Evolutionary conservation across 2,113 vertebrate genomes (phyloP).

Genomic region (Heliornis fulica): DNA sequence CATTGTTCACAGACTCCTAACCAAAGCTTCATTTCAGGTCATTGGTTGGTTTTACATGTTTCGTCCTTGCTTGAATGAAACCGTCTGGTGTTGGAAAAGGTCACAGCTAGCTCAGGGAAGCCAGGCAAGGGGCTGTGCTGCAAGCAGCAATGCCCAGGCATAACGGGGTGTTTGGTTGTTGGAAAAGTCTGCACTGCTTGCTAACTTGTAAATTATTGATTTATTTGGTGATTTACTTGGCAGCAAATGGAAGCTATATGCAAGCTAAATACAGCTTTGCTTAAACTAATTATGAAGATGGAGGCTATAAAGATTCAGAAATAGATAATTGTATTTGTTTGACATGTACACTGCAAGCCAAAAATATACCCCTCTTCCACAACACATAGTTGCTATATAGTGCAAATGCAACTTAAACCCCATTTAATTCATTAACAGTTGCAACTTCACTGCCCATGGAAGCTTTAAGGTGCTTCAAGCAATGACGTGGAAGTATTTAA

Average conservation of each 20-base stretch:
- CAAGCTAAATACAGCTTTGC: constrained; percentile 27
- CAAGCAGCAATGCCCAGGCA: not conserved
- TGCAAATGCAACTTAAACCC: not conserved
- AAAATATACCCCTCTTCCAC: not conserved
- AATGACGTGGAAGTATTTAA: not conserved
- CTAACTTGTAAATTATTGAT: constrained; percentile 45
- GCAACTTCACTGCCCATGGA: not conserved
- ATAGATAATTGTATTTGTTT: constrained; percentile 2
- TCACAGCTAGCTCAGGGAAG: not conserved
- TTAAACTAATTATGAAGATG: constrained; percentile 24
- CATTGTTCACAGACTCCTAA: constrained; percentile 48
- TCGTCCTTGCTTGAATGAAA: constrained; percentile 50
- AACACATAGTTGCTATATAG: not conserved
- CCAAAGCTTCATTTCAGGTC: constrained; percentile 56
- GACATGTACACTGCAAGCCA: not conserved
- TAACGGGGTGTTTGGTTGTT: not conserved
- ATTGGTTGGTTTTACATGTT: constrained; percentile 61
- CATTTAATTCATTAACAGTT: not conserved
- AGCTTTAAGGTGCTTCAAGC: not conserved
- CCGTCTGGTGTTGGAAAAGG: not conserved
- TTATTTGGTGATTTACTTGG: constrained; percentile 43
- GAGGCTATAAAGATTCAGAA: not conserved
- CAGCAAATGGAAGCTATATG: constrained; percentile 25
- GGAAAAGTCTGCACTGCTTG: not conserved
- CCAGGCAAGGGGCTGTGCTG: not conserved